Evolutionary conservation across 2,113 vertebrate genomes (phyloP), one percentile per base, ranked within the genome.

Genomic region (Plestiodon gilberti): DNA sequence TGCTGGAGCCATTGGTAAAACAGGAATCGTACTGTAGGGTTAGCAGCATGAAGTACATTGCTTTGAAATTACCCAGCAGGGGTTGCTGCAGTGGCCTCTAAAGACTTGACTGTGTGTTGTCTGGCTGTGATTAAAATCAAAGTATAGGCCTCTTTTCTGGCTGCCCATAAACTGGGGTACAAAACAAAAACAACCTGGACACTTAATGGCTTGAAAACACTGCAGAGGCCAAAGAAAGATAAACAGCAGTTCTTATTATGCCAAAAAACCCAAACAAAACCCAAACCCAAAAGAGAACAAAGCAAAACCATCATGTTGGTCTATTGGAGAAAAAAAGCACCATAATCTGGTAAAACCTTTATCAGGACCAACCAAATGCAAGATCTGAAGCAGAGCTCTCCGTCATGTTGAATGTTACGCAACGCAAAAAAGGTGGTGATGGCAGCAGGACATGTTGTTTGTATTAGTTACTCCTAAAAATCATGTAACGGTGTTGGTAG

Each of bases 41-140:
- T 95, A 96, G 93, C 96, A 96, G 96, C 95, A 93, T 96, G 96
- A 94, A 96, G 94, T 95, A 95, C 94, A 96, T 96, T 96, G 95
- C 96, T 97, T 96, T 96, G 96, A 96, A 96, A 97, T 97, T 95
- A 96, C 96, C 86, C 96, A 96, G 94, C 95, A 84, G 95, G 96
- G 33, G 93, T 86, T 92, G 89, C 82, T 91, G 82, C 0, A 20
- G 59, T 90, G 93, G 91, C 93, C 93, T 95, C n/a, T 94, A 93
- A 94, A 96, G 93, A 93, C 91, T 84, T 81, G 94, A 83, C 86
- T 94, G 96, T 91, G 81, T 84, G 95, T 88, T 94, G 96, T 95
- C 96, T 97, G 96, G 95, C 92, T 93, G 3, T 96, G 94, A 96
- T 96, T 96, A 96, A 97, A 96, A 96, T 97, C 95, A 97, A 97